Evolutionary conservation across 2,113 vertebrate species (phyloP), one percentile per base, ranked within the genome.

Genomic region (Hystrix brachyura): DNA sequence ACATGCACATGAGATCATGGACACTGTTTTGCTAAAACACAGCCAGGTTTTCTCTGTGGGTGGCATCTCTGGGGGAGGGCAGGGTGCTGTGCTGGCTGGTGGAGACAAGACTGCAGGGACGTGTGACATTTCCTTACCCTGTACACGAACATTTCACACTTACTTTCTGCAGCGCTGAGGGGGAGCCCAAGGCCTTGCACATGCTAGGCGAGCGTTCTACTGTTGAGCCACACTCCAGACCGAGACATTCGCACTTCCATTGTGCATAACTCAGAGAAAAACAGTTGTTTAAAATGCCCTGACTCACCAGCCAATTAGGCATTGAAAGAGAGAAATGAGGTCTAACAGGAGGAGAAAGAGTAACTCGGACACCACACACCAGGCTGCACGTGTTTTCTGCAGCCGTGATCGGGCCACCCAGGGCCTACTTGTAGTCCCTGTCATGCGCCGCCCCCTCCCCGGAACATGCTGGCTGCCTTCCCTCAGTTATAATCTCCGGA

Each of bases 91-190:
- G 8, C 23, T 5, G 94, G 34, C 17, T 17, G 13, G 23, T 6
- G 67, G 59, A 29, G 46, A 14, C 1, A 12, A 1, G 62, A 4
- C 27, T 23, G 21, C 10, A 13, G 79, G 34, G n/a, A 81, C n/a
- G 0, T 5, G 46, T 6, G 55, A n/a, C 34, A 43, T 43, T 29
- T 57, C 4, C 5, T 27, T 11, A 18, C 2, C 3, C 17, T 0
- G 11, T 10, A 2, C n/a, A 43, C 55, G 18, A 7, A 0, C 4
- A 25, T 17, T 2, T 6, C 5, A 5, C 25, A 32, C 25, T 29
- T 64, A 27, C 1, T 65, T 34, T 65, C 15, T 38, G 64, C 29
- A 19, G 67, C 7, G 7, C 67, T n/a, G 34, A 38, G 67, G 67
- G 9, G 34, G 34, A n/a, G 8, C 34, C 67, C 34, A 38, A n/a